Conservation (phyloP, 2,888 invertebrate species). For the Trichacis sp. region DNA sequence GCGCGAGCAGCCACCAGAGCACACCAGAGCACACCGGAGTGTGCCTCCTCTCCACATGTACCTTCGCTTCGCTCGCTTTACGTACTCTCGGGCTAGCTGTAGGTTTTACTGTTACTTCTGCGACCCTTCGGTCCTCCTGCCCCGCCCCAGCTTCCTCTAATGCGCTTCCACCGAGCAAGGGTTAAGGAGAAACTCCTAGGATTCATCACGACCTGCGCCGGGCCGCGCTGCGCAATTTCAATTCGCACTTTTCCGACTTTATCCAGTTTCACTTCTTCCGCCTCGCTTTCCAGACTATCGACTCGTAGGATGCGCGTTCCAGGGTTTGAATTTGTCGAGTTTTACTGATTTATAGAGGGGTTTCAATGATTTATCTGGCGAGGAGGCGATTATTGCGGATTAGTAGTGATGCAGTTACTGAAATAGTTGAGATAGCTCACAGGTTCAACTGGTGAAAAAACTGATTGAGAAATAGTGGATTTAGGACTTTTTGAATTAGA, state of each 20-base stretch:
- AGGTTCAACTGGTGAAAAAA: no score
- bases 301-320: no score
- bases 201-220: constrained; percentile 40
- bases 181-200: constrained; percentile 37
- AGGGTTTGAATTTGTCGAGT: no score
- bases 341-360: no score
- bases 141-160: constrained; percentile 34
- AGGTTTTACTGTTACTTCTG: constrained; percentile 65
- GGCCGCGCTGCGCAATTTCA: constrained; percentile 36
- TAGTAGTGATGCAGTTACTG: no score
- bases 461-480: no score
- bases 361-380: no score
- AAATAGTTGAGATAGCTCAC: no score
- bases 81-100: constrained; percentile 60
- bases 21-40: no score
- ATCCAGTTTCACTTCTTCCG: constrained; percentile 26
- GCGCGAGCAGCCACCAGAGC: constrained; percentile 42
- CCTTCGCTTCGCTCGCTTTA: constrained; percentile 36
- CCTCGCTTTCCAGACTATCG: no score
- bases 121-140: constrained; percentile 59
- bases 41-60: constrained; percentile 42
- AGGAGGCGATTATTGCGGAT: no score
- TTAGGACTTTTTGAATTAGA: no score
- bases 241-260: constrained; percentile 33
- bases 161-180: constrained; percentile 2